A percentile compares a stretch with the other conserved stretches of the same genome.
Evolutionary conservation across 2,888 invertebrate genomes (phyloP).

Genomic region (Erebia aethiops): DNA sequence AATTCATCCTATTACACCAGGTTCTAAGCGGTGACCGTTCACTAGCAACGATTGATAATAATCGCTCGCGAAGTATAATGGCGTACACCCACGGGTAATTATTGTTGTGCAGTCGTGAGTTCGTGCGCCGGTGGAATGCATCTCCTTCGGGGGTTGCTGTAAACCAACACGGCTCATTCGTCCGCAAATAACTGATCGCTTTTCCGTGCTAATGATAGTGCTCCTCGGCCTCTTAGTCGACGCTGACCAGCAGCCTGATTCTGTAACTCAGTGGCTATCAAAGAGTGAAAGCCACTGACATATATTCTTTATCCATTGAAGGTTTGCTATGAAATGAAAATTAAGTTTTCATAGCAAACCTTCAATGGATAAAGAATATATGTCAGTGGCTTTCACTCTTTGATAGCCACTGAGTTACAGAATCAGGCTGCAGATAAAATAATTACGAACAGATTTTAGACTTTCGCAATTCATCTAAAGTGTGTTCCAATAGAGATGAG

Average conservation of each 20-base stretch:
- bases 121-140: slow-evolving; percentile 82
- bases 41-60: slow-evolving; percentile 82
- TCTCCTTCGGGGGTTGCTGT: slow-evolving; percentile 83
- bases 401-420: too few relatives aligned
- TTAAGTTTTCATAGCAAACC: too few relatives aligned
- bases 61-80: slow-evolving; percentile 82
- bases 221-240: slow-evolving; percentile 73
- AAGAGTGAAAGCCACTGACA: too few relatives aligned
- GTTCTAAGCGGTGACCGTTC: slow-evolving; percentile 80
- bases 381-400: too few relatives aligned
- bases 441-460: slow-evolving; percentile 79
- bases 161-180: slow-evolving; percentile 74
- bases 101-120: slow-evolving; percentile 83
- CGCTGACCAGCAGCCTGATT: too few relatives aligned
- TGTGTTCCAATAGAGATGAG: too few relatives aligned
- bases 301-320: too few relatives aligned
- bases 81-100: slow-evolving; percentile 84
- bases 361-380: too few relatives aligned
- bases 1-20: slow-evolving; percentile 79
- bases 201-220: slow-evolving; percentile 80
- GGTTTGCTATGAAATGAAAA: too few relatives aligned
- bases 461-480: slow-evolving; percentile 11
- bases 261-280: too few relatives aligned
- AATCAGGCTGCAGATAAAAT: too few relatives aligned
- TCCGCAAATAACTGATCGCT: slow-evolving; percentile 81